Base-by-base conservation (phyloP, 1,140 invertebrate species). In the Drosophila sp. region DNA sequence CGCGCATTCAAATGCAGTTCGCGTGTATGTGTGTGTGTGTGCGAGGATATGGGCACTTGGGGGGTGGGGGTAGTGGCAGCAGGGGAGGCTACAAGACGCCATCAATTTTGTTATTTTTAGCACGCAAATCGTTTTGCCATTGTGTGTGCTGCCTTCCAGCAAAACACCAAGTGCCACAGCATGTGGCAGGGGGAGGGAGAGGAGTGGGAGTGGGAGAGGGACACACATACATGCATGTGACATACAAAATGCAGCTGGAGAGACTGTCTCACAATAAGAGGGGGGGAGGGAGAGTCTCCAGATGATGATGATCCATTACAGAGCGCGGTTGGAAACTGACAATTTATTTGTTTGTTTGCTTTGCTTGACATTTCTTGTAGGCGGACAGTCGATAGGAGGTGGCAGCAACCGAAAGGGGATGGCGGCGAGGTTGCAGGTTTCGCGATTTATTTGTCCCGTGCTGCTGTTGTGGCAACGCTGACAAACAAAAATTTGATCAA, bases 61-160 rank as follows among this genome's bases (percentile, higher is more conserved):
- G 4, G 27, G 27, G 3, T 6, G 27, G 27, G 1, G 50, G 32
- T 11, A 3, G 25, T 14, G 32, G 38, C 14, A 43, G 53, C n/a
- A 18, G 32, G 32, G 32, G 50, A n/a, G 25, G 29, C 50, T 64
- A 81, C 80, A 81, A 76, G 66, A 72, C 65, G 83, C 82, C 76
- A 89, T 83, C 75, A 89, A 86, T 86, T 86, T 73, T 63, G 78
- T 89, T 87, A 87, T 87, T 87, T 87, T 87, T 87, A 87, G 83
- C 83, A 81, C 66, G 82, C 76, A 86, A 86, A 86, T 86, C 82
- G 82, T 87, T 86, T 73, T 80, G 75, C 69, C 78, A 86, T 73
- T 73, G 71, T 69, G 27, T 50, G 32, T 54, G 29, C 29, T 51
- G 82, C 74, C 65, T 69, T 65, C 46, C 48, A 43, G 48, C 76